Evolutionary conservation across 2,797 vertebrate species (phyloP), one percentile per base, ranked within the genome.

Genomic region (Tragelaphus oryx): DNA sequence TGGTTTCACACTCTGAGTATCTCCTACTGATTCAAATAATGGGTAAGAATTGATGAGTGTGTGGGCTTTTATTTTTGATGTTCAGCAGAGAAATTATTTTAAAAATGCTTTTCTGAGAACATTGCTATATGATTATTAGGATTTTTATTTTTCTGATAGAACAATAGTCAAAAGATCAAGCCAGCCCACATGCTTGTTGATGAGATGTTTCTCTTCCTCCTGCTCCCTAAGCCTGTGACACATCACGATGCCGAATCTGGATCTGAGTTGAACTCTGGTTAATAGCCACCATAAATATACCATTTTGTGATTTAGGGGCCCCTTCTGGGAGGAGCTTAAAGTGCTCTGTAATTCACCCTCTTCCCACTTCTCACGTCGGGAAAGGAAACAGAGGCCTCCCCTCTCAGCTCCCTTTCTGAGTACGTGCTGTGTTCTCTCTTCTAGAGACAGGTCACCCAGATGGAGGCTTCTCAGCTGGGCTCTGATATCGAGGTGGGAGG

Each of bases 81-180:
- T 62, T 96, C 85, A 94, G 33, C 75, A 41, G 94, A 94, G 96
- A 95, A 91, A 95, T 93, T 89, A 92, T 96, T 96, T 95, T n/a
- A 74, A 97, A 97, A 96, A 96, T 68, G 71, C 60, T 93, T 96
- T 87, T 37, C 89, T 50, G 79, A 95, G 96, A 97, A 97, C 92
- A 94, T 60, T 94, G 92, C 96, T 96, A 79, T 96, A 93, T 96
- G 97, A 97, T 97, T 95, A 97, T 95, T 92, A 94, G 88, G 94
- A 97, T 87, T 95, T 97, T 97, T 87, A 82, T 96, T 97, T 97
- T 96, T 86, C 68, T 75, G 71, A 87, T 94, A 94, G 96, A 97
- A 97, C 93, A 97, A 90, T 96, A 94, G 93, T 97, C 89, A 93
- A 94, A 96, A 97, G 97, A 96, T 97, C 87, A 90, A 96, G 87